These are phyloP conservation scores for Nomada ruficornis DNA, from an alignment of 2,888 invertebrate genomes.

Conservation along the genomic window DNA sequence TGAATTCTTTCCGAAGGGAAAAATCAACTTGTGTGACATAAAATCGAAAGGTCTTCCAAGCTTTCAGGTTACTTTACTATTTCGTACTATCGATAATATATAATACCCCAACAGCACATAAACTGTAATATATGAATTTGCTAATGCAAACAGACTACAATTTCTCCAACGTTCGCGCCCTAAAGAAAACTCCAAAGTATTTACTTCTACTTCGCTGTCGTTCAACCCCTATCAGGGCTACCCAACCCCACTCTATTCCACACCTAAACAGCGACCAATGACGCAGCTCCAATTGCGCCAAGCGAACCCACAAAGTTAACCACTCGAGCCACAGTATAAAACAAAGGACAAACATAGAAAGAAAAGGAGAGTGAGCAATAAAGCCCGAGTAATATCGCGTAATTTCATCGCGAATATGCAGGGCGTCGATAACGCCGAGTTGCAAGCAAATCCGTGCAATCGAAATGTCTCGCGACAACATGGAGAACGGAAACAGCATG, in stretches of 20 bases:
- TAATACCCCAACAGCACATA: too few species aligned
- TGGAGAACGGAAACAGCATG: constrained; percentile 38
- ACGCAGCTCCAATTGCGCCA: not conserved
- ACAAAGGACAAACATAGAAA: not conserved
- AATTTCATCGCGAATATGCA: constrained; percentile 72
- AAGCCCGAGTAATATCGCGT: constrained; percentile 64
- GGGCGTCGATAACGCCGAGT: constrained; percentile 58
- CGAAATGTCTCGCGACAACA: constrained; percentile 40
- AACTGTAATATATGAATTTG: too few species aligned
- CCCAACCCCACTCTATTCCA: not conserved
- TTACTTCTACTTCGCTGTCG: too few species aligned
- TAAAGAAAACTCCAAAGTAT: too few species aligned
- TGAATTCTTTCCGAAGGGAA: too few species aligned
- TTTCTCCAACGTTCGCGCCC: too few species aligned
- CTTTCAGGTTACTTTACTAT: too few species aligned
- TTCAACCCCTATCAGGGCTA: too few species aligned
- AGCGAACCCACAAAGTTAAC: not conserved
- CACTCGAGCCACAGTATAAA: not conserved
- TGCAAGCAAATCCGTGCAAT: constrained; percentile 46
- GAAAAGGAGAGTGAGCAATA: not conserved
- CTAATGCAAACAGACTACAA: too few species aligned
- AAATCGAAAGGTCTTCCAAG: too few species aligned
- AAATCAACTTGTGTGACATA: too few species aligned
- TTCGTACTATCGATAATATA: too few species aligned
- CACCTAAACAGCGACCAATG: not conserved